These are phyloP conservation scores for Euura lappo DNA, from an alignment of 1,140 invertebrate genomes.

Conservation along the genomic window DNA sequence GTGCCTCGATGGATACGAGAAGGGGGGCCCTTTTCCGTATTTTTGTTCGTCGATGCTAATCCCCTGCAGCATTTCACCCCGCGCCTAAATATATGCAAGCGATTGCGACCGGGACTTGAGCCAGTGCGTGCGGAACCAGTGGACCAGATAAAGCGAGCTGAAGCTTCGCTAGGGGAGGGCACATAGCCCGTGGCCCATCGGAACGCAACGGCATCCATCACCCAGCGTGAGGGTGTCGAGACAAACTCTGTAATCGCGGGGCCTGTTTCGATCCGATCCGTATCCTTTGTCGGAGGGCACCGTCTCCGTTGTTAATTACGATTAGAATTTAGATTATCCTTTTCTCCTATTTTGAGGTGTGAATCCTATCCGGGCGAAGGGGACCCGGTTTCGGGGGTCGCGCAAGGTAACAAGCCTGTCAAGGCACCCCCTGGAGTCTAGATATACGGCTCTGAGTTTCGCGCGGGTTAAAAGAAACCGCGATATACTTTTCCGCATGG, in stretches of 20 bases:
- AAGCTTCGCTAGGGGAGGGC: neutral
- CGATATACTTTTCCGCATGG: too few relatives aligned
- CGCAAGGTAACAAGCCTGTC: too few relatives aligned
- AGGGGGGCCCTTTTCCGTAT: neutral
- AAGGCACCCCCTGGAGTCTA: too few relatives aligned
- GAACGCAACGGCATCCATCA: neutral
- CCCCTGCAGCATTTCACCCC: neutral
- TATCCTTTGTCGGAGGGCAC: neutral
- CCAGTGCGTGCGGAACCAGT: neutral
- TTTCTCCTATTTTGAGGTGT: too few relatives aligned
- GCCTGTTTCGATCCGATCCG: neutral
- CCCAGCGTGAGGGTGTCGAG: constrained; percentile 5
- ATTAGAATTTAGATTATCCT: neutral
- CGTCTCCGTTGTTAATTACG: neutral
- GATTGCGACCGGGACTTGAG: neutral
- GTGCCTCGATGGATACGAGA: neutral
- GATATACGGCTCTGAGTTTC: too few relatives aligned
- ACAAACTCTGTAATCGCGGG: neutral
- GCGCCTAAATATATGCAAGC: neutral
- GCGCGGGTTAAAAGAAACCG: too few relatives aligned
- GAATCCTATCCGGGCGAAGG: too few relatives aligned
- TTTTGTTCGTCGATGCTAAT: neutral
- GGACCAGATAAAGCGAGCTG: neutral
- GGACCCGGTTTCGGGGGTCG: too few relatives aligned
- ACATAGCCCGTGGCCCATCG: neutral